Conservation (phyloP, 2,888 invertebrate species). For the Trisateles emortualis region DNA sequence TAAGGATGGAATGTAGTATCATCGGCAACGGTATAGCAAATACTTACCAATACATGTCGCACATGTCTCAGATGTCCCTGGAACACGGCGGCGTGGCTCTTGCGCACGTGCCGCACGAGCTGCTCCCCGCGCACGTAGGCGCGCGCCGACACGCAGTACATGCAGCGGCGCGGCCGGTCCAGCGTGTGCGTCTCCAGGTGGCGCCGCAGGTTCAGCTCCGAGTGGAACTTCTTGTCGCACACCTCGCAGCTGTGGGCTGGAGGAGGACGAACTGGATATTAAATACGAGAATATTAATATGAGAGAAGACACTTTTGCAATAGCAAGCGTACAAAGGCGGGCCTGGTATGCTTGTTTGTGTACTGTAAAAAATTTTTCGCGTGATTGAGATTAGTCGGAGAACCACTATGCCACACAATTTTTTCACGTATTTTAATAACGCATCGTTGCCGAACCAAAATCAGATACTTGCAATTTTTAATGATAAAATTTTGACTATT, state of each 20-base stretch:
- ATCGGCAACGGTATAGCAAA: background rate
- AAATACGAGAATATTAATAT: background rate
- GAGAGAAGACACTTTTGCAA: too few species aligned
- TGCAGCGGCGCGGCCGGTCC: conserved; percentile 92
- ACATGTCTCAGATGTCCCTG: conserved; percentile 75
- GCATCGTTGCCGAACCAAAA: too few species aligned
- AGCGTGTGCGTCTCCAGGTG: conserved; percentile 91
- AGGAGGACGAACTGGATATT: background rate
- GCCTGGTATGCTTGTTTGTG: too few species aligned
- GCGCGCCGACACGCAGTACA: conserved; percentile 89
- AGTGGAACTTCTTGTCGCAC: conserved; percentile 90
- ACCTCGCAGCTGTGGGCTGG: conserved; percentile 72
- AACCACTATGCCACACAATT: too few species aligned
- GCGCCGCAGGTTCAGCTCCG: conserved; percentile 89
- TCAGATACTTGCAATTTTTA: too few species aligned
- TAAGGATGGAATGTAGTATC: too few species aligned
- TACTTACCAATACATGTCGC: conserved; percentile 56
- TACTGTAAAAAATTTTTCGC: too few species aligned
- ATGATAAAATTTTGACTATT: too few species aligned
- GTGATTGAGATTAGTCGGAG: too few species aligned
- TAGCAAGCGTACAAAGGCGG: too few species aligned
- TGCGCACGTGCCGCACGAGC: conserved; percentile 91
- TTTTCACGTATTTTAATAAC: too few species aligned
- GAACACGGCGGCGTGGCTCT: conserved; percentile 89
- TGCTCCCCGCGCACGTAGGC: conserved; percentile 94